Base-by-base conservation (phyloP, 2,113 vertebrate genomes). In the Marmota flaviventris region DNA sequence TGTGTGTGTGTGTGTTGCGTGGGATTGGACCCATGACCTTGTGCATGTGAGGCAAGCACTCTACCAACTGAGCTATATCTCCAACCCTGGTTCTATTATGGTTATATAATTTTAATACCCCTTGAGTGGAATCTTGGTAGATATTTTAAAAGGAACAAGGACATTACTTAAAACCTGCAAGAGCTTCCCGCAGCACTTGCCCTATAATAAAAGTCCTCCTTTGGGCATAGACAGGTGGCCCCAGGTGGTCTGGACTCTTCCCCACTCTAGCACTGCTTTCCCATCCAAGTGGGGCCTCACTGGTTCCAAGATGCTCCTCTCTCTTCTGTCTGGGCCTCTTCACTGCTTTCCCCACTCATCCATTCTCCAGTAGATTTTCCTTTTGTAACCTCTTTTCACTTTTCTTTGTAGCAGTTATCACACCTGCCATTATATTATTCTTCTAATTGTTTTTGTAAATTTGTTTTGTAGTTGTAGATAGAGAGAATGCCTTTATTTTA, bases 191-290 rank as follows among this genome's bases (percentile, higher is more conserved):
- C 37, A 39, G 16, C 6, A 9, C 39, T 63, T 65, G 10, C 6
- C 56, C 77, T 27, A 8, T 48, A 48, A 27, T 4, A 42, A 29
- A 51, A 27, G 24, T 53, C 24, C n/a, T 32, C 67, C n/a, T 7
- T 11, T 4, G n/a, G n/a, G 11, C 8, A 1, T 10, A 32, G 45
- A 25, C 8, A 25, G 10, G 25, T 8, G 11, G 8, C n/a, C 5
- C 24, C 9, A 27, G 2, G 61, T 63, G 63, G 7, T 24, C 76
- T 70, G 48, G 25, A 63, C 12, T 22, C 45, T 56, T 63, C 20
- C 48, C 18, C 6, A 29, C 29, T 70, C 16, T 5, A 69, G 13
- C 32, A n/a, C 67, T 70, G 14, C 67, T 69, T 5, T 18, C 67
- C 32, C 34, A 16, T 16, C 32, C 6, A n/a, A 34, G 16, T 70